These are phyloP conservation scores for Meandrina meandrites DNA, from an alignment of 92 coral and sea anemone species.

Conservation along the genomic window DNA sequence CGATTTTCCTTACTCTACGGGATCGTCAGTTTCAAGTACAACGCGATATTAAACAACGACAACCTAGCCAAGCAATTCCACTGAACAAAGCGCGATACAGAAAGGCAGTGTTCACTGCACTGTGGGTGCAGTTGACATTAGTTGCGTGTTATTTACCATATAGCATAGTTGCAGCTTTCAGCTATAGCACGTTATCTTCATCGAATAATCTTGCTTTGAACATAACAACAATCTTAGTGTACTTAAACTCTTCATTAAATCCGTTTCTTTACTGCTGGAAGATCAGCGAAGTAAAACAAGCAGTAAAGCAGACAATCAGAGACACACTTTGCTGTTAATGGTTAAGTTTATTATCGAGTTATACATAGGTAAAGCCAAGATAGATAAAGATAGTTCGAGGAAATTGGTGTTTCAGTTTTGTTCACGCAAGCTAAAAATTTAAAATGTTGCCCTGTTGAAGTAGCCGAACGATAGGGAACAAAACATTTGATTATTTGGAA, in stretches of 20 bases:
- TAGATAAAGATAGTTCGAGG: no score
- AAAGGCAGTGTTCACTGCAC: not conserved
- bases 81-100: not conserved
- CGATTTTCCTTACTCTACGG: no score
- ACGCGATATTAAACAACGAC: not conserved
- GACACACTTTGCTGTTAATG: not conserved
- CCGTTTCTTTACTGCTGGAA: constrained; percentile 39
- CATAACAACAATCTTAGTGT: not conserved
- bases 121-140: not conserved
- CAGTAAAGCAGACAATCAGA: not conserved
- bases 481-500: no score
- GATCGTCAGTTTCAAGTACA: no score
- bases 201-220: not conserved
- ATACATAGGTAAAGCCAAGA: no score
- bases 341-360: no score
- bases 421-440: no score
- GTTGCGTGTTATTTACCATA: not conserved
- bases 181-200: not conserved
- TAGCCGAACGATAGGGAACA: no score
- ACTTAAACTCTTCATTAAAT: constrained; percentile 23
- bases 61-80: not conserved
- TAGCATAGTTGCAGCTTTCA: not conserved
- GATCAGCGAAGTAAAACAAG: constrained; percentile 9
- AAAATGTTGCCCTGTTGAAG: no score
- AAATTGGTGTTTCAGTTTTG: no score